Evolutionary conservation across 1,140 invertebrate species (phyloP).

Genomic region (Archivesica marissinica): DNA sequence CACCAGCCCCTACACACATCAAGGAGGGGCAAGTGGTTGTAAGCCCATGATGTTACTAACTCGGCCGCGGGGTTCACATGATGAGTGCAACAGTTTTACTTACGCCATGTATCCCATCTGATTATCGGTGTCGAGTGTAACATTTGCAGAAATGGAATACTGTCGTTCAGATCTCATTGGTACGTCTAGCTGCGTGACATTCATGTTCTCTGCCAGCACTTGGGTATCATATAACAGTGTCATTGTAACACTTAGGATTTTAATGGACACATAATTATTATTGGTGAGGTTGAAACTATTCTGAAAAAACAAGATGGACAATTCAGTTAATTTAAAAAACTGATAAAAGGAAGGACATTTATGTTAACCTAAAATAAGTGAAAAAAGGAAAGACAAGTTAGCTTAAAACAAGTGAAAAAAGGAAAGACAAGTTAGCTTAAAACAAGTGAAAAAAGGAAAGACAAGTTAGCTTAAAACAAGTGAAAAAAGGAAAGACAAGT

Average conservation of each 20-base stretch:
- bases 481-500: no score
- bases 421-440: no score
- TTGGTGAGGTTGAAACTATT: conserved; percentile 47
- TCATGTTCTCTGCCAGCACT: conserved; percentile 33
- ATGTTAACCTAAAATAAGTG: no score
- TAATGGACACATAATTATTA: conserved; percentile 44
- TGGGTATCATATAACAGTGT: conserved; percentile 55
- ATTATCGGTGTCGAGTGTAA: conserved; percentile 31
- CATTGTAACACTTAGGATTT: conserved; percentile 31
- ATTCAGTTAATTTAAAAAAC: no score
- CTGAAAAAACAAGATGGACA: conserved; percentile 44
- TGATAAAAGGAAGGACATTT: no score
- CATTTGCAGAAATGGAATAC: conserved; percentile 5
- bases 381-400: no score
- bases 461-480: no score
- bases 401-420: no score
- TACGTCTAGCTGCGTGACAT: conserved; percentile 15
- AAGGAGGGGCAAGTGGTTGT: no score
- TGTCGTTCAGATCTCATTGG: conserved; percentile 29
- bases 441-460: no score
- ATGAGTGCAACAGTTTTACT: conserved; percentile 12
- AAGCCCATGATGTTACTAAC: no score
- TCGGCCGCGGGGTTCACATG: neutral
- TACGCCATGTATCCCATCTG: conserved; percentile 61
- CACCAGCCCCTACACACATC: no score